Conservation (phyloP, 2,797 vertebrate species). For the Lophius americanus region DNA sequence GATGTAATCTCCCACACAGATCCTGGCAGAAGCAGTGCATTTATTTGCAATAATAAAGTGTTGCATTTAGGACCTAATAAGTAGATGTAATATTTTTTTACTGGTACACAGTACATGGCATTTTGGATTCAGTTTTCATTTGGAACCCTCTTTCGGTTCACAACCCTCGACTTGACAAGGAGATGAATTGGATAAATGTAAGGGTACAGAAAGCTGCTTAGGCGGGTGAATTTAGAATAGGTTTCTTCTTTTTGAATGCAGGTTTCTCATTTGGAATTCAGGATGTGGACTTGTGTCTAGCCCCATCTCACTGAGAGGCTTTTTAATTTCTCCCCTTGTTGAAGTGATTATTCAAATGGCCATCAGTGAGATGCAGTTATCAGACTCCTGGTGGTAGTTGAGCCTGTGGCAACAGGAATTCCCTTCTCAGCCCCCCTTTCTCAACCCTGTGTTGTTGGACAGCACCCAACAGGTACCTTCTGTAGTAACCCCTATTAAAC, state of each 20-base stretch:
- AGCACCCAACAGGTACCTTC: constrained; percentile 74
- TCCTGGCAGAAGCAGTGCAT: too few species aligned
- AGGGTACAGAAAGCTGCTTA: constrained; percentile 43
- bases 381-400: constrained; percentile 81
- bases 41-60: too few species aligned
- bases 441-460: constrained; percentile 63
- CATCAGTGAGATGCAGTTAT: constrained; percentile 81
- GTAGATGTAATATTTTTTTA: too few species aligned
- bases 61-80: too few species aligned
- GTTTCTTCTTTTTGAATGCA: constrained; percentile 61
- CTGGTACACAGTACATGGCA: too few species aligned
- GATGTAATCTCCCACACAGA: too few species aligned
- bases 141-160: too few species aligned
- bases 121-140: too few species aligned
- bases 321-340: constrained; percentile 84
- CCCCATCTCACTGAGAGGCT: constrained; percentile 74
- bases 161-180: constrained; percentile 5
- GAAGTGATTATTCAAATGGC: constrained; percentile 86
- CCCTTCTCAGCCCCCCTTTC: constrained; percentile 53
- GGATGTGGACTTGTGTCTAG: constrained; percentile 69
- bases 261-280: constrained; percentile 78
- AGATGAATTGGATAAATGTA: constrained; percentile 48
- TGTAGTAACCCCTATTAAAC: constrained; percentile 72
- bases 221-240: constrained; percentile 43
- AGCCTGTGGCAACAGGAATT: constrained; percentile 77